Evolutionary conservation across 37 sponge, comb jelly and placozoan genomes (phyloP).

Genomic region (Haliclona indistincta): DNA sequence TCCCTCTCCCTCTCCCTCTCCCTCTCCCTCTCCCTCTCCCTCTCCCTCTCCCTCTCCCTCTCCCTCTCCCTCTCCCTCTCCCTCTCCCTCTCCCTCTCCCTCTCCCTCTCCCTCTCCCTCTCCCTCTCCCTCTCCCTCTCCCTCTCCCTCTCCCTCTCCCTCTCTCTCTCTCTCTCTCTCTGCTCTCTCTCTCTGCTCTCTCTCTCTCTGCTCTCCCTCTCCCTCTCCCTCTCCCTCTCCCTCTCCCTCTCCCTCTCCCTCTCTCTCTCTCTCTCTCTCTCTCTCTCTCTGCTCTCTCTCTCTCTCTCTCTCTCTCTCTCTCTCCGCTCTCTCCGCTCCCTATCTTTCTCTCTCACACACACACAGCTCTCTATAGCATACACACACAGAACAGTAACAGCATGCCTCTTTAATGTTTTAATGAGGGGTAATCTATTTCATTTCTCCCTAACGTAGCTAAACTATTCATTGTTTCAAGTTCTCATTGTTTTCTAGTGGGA

Average conservation of each 20-base stretch:
- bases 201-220: constrained; percentile 1
- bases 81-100: too few relatives aligned
- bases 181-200: background rate
- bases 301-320: constrained; percentile 3
- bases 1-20: too few relatives aligned
- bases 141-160: background rate
- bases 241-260: background rate
- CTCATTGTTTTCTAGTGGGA: constrained; percentile 79
- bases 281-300: constrained; percentile 3
- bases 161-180: background rate
- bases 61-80: too few relatives aligned
- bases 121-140: background rate
- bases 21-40: too few relatives aligned
- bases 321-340: too few relatives aligned
- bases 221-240: background rate
- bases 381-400: too few relatives aligned
- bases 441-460: background rate
- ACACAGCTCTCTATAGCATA: too few relatives aligned
- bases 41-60: too few relatives aligned
- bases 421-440: too few relatives aligned
- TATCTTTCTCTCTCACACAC: too few relatives aligned
- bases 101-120: too few relatives aligned
- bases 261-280: constrained; percentile 3
- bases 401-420: too few relatives aligned
- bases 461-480: background rate